Evolutionary conservation across 2,113 vertebrate genomes (phyloP).

Genomic region (Ailurus styani): DNA sequence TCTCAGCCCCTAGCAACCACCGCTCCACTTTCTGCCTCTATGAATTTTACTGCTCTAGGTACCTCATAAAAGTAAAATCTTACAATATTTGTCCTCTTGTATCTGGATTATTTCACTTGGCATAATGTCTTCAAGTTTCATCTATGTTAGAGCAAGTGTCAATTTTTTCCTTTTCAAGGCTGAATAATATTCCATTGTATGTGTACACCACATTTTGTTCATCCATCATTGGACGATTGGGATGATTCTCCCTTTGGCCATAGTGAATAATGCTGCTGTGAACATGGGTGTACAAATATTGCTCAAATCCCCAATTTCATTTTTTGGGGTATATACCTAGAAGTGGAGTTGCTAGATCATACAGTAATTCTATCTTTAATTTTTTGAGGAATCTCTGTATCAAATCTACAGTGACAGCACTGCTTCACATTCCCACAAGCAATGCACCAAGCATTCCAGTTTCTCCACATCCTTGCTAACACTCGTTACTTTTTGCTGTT

Average conservation of each 20-base stretch:
- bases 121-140: background rate
- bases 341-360: background rate
- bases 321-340: background rate
- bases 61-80: background rate
- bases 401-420: background rate
- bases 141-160: background rate
- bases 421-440: background rate
- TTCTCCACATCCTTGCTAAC: background rate
- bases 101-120: background rate
- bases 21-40: background rate
- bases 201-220: background rate
- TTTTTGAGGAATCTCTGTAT: background rate
- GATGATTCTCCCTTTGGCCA: background rate
- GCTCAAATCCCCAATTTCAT: background rate
- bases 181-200: background rate
- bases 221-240: background rate
- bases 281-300: background rate
- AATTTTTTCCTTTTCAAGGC: background rate
- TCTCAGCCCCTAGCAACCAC: background rate
- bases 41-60: background rate
- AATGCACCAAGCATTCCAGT: background rate
- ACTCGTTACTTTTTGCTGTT: background rate
- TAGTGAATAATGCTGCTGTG: background rate
- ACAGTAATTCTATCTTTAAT: background rate
- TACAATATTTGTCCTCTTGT: background rate